These are phyloP conservation scores for Zosterops borbonicus DNA, from an alignment of 2,113 vertebrate genomes.

Conservation along the genomic window DNA sequence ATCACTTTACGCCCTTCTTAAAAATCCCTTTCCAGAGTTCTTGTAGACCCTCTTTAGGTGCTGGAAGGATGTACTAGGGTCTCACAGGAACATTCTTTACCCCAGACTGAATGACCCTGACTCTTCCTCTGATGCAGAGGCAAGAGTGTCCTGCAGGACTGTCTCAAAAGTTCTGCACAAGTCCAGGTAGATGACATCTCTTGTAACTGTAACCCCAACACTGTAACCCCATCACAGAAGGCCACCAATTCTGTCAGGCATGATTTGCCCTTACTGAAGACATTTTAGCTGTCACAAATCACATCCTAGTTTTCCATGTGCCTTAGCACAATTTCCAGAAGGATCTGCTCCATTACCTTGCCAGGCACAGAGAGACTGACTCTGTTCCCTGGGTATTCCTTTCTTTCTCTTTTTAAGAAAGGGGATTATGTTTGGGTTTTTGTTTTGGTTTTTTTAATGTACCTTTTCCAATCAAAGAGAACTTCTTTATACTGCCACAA, in stretches of 20 bases:
- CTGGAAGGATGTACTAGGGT: not conserved
- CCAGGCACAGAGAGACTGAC: not conserved
- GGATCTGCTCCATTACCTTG: not conserved
- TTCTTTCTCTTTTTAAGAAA: not conserved
- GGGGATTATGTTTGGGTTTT: not conserved
- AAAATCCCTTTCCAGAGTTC: not conserved
- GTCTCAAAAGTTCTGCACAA: not conserved
- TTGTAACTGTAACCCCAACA: too few species aligned
- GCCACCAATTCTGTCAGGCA: not conserved
- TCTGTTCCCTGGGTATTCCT: not conserved
- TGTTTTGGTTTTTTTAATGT: not conserved
- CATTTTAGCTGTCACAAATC: not conserved
- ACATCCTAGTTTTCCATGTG: not conserved
- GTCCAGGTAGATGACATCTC: not conserved
- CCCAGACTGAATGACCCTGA: not conserved
- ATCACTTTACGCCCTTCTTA: not conserved
- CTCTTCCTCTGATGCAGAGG: not conserved
- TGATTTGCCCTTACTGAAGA: not conserved
- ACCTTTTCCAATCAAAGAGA: not conserved
- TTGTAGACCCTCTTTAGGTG: not conserved
- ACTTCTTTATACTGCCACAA: not conserved
- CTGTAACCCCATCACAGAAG: not conserved
- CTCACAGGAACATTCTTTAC: not conserved
- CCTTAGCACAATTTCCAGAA: not conserved
- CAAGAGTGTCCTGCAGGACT: not conserved